A percentile compares a stretch with the other conserved stretches of the same genome.
Conservation (phyloP, 2,888 invertebrate genomes). For the Cenopis cana region DNA sequence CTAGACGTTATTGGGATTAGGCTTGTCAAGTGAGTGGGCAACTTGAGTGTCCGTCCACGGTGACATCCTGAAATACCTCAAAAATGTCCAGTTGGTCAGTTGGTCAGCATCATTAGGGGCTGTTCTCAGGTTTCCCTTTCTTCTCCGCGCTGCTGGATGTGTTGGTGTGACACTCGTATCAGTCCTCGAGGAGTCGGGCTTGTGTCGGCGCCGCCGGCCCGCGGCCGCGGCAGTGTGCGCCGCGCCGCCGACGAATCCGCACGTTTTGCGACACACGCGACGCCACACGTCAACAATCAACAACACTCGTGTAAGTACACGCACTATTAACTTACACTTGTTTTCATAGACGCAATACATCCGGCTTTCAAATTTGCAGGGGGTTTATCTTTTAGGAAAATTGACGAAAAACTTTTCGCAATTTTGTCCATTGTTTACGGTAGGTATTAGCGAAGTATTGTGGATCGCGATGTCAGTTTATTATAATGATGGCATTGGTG, state of each 20-base stretch:
- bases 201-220: not conserved
- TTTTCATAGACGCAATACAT: not conserved
- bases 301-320: slow-evolving; percentile 14
- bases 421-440: slow-evolving; percentile 4
- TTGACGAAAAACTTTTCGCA: not conserved
- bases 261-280: slow-evolving; percentile 7
- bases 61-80: no score
- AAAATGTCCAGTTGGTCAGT: not conserved
- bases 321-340: not conserved
- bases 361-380: not conserved
- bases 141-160: no score
- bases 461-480: not conserved
- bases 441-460: not conserved
- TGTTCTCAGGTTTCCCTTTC: not conserved
- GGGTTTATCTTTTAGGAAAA: not conserved
- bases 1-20: no score
- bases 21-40: no score
- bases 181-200: not conserved
- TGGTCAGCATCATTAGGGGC: not conserved
- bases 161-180: slow-evolving; percentile 10
- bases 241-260: not conserved
- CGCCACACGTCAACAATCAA: not conserved
- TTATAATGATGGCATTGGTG: slow-evolving; percentile 22
- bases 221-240: slow-evolving; percentile 24
- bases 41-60: no score